Evolutionary conservation across 1,140 invertebrate species (phyloP).

Genomic region (Pseudomyrmex flavicornis): DNA sequence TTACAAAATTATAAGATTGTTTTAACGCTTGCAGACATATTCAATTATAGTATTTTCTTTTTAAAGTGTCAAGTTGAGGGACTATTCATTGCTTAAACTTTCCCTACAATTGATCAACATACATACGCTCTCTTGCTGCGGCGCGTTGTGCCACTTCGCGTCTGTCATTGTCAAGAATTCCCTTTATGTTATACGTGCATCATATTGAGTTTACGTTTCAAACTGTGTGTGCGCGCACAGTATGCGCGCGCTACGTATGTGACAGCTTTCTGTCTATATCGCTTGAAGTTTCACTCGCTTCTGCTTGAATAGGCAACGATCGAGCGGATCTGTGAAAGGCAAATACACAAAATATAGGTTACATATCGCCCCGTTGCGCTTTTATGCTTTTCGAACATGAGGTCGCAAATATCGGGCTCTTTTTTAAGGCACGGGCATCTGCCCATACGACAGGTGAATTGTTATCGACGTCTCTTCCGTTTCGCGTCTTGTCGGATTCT

Average conservation of each 20-base stretch:
- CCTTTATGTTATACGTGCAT: constrained; percentile 12
- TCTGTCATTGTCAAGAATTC: constrained; percentile 39
- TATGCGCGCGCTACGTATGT: constrained; percentile 20
- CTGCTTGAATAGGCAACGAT: constrained; percentile 60
- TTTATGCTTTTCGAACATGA: constrained; percentile 58
- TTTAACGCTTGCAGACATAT: no score
- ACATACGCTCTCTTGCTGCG: not conserved
- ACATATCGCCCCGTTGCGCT: constrained; percentile 47
- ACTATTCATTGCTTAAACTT: not conserved
- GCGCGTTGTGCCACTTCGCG: not conserved
- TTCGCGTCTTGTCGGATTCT: constrained; percentile 25
- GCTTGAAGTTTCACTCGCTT: constrained; percentile 58
- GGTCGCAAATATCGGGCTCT: not conserved
- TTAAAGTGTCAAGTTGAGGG: not conserved
- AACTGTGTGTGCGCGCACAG: constrained; percentile 20
- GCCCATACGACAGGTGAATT: constrained; percentile 73
- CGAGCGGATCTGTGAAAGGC: constrained; percentile 55
- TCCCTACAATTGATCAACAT: not conserved
- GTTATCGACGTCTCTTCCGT: constrained; percentile 52
- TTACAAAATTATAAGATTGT: not conserved
- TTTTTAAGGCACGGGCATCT: constrained; percentile 67
- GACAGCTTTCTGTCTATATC: constrained; percentile 59
- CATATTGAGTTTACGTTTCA: constrained; percentile 53
- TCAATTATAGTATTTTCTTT: not conserved
- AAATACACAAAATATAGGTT: constrained; percentile 59